Evolutionary conservation across 1,140 invertebrate genomes (phyloP).

Genomic region (Ridgeia piscesae): DNA sequence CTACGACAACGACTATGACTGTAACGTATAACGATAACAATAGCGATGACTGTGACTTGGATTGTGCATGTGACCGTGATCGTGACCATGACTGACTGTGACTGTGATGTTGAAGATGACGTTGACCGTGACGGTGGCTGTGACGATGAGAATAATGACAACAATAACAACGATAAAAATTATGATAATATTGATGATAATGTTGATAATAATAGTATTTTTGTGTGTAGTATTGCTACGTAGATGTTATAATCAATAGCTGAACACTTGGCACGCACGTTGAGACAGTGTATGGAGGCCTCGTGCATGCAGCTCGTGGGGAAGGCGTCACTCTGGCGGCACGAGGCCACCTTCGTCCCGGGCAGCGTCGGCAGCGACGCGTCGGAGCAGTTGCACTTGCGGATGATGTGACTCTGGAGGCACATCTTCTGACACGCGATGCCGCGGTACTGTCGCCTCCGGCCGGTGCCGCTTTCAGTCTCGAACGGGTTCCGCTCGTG

Average conservation of each 20-base stretch:
- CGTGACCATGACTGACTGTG: not conserved
- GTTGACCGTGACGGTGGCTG: too few relatives aligned
- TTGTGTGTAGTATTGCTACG: too few relatives aligned
- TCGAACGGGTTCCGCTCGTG: constrained; percentile 24
- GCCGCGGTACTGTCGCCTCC: constrained; percentile 35
- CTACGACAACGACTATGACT: constrained; percentile 16
- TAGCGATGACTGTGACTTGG: too few relatives aligned
- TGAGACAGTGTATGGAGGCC: constrained; percentile 19
- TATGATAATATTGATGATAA: too few relatives aligned
- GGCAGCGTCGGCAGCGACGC: constrained; percentile 9
- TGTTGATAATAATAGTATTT: too few relatives aligned
- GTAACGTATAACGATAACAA: not conserved
- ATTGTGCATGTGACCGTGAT: too few relatives aligned
- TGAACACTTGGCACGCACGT: not conserved
- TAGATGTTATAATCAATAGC: too few relatives aligned
- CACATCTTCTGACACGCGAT: constrained; percentile 30
- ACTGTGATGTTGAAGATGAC: too few relatives aligned
- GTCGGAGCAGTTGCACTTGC: constrained; percentile 25
- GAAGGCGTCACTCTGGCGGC: constrained; percentile 10
- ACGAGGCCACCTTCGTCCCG: constrained; percentile 4
- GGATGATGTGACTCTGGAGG: constrained; percentile 21
- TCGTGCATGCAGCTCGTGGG: constrained; percentile 22
- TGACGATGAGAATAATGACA: too few relatives aligned
- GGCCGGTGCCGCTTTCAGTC: constrained; percentile 38
- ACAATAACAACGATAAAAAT: too few relatives aligned